Conservation (phyloP, 2,113 vertebrate genomes). For the Helogale parvula region DNA sequence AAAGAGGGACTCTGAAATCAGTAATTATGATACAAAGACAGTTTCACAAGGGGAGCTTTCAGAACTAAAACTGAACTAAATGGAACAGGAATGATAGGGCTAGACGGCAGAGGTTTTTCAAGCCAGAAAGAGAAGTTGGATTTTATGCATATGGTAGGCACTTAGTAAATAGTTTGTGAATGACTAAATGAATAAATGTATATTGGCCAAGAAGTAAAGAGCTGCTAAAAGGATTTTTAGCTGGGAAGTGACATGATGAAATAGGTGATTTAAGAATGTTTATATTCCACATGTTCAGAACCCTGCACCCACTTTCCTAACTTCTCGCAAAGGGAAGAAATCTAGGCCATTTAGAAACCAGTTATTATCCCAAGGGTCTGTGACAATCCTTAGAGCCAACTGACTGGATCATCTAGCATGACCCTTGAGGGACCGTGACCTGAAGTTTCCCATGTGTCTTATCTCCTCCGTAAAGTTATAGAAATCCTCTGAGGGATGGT, state of each 20-base stretch:
- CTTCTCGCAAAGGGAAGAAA: background rate
- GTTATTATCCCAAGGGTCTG: background rate
- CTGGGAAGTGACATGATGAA: background rate
- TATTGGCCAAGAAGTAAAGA: constrained; percentile 42
- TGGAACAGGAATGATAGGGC: background rate
- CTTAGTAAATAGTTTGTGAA: constrained; percentile 26
- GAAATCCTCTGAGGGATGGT: background rate
- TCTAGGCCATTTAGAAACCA: background rate
- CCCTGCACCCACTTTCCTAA: background rate
- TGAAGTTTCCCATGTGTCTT: background rate
- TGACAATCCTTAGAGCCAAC: background rate
- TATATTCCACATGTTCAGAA: background rate
- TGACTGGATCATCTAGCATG: background rate
- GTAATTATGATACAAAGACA: background rate
- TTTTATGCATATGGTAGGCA: background rate
- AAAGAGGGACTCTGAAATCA: background rate
- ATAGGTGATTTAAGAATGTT: constrained; percentile 41
- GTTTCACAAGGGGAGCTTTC: background rate
- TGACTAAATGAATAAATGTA: constrained; percentile 21
- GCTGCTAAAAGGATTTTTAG: constrained; percentile 33
- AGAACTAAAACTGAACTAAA: background rate
- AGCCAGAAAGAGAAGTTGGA: background rate
- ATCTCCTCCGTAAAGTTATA: background rate
- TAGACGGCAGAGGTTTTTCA: background rate
- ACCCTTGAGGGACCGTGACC: background rate